Base-by-base conservation (phyloP, 2,888 invertebrate species). In the Mythimna loreyi region DNA sequence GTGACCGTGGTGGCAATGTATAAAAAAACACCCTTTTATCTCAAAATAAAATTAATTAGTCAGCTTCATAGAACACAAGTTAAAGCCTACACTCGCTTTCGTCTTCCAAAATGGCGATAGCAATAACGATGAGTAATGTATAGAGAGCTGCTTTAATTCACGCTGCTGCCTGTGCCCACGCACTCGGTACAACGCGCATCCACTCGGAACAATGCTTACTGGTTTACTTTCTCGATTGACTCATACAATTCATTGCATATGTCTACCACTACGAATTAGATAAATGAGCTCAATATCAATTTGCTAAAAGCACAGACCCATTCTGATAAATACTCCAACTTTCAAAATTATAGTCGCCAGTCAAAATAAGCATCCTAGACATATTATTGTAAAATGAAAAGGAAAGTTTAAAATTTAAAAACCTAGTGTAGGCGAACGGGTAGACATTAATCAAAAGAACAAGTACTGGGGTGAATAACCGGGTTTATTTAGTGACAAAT, bases 151-250 rank as follows among this genome's bases (percentile, higher is more conserved):
- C 89, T 94, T 93, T 94, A 94, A 93, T 94, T 94, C 91, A 92
- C 95, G 92, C 92, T 90, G 93, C 91, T 91, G 92, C 91, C 92
- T 91, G 92, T 88, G 91, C 93, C 94, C 93, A 94, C 94, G 92
- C 94, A 89, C 89, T 89, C 89, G 81, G 91, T 90, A 90, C 91
- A 90, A 89, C 91, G 94, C 91, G 94, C 95, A 95, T 94, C 95
- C 94, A 94, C 92, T 95, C 92, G 95, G 95, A 96, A 95, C 95
- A 95, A 95, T 95, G 93, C 94, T 93, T 91, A 92, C 93, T 93
- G 94, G 95, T 94, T 95, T 94, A 96, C 96, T 96, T 96, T 96
- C 96, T 92, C 95, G 91, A 93, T 96, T 95, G 95, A 94, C 95
- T 96, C 95, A 95, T 89, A 92, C 93, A 92, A 94, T 93, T 92